A percentile compares a stretch with the other conserved stretches of the same genome.
Evolutionary conservation across 2,113 vertebrate genomes (phyloP).

Genomic region (Rhynchomys soricoides): DNA sequence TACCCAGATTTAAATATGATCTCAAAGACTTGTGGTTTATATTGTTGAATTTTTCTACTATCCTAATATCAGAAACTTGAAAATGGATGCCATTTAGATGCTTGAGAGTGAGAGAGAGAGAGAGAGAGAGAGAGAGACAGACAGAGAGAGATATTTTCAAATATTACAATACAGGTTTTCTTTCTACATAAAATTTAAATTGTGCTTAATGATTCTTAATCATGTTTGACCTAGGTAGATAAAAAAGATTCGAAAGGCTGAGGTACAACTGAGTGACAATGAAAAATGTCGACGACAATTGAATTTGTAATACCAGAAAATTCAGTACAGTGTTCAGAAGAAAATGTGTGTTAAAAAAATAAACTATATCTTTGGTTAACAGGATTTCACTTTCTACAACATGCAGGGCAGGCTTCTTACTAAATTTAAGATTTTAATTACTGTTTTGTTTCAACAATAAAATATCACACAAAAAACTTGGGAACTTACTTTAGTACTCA

Average conservation of each 20-base stretch:
- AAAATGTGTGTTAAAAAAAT: background rate
- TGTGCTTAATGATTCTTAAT: background rate
- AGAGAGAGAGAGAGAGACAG: too few relatives aligned
- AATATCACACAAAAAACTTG: background rate
- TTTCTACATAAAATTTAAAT: background rate
- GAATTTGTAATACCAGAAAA: background rate
- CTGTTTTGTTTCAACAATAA: background rate
- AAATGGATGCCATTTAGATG: background rate
- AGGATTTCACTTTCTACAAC: background rate
- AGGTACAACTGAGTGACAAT: background rate
- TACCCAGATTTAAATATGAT: background rate
- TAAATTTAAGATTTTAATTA: background rate
- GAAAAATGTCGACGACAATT: background rate
- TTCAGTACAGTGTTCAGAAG: background rate
- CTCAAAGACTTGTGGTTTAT: background rate
- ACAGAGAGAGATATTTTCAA: background rate
- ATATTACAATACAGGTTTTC: background rate
- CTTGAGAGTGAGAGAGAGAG: too few relatives aligned
- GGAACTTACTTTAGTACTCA: background rate
- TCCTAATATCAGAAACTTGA: background rate
- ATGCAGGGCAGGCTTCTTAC: background rate
- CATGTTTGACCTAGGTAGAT: background rate
- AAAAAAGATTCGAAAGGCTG: background rate
- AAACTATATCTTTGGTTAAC: too few relatives aligned
- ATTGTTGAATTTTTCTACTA: background rate